Conservation (phyloP, 2,797 vertebrate genomes). For the Malurus leucopterus region DNA sequence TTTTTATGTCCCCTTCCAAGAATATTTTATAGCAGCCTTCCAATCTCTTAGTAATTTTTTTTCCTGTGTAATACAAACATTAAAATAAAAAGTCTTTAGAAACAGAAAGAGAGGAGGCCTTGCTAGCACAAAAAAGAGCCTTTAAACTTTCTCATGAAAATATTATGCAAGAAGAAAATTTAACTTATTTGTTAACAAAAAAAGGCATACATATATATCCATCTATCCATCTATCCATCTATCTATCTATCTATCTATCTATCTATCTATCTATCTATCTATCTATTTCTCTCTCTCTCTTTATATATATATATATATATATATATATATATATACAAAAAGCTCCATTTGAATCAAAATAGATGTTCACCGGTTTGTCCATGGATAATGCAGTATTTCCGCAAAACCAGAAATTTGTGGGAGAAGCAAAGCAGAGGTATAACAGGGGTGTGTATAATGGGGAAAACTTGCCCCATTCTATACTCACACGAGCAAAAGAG, state of each 20-base stretch:
- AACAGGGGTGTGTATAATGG: neutral
- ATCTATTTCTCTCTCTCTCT: no score
- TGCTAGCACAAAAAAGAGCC: neutral
- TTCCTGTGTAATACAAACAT: neutral
- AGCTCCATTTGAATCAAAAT: neutral
- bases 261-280: no score
- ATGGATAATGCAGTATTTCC: neutral
- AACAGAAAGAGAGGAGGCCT: neutral
- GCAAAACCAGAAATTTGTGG: neutral
- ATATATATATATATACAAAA: neutral
- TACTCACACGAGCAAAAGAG: neutral
- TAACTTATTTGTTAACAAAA: neutral
- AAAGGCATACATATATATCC: neutral
- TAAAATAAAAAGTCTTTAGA: neutral
- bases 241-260: no score
- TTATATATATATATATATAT: no score
- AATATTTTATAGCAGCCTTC: neutral
- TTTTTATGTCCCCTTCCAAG: neutral
- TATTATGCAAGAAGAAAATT: neutral
- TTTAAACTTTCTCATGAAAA: neutral
- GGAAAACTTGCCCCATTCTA: neutral
- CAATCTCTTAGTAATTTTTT: neutral
- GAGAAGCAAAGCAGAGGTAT: neutral
- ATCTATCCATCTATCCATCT: neutral
- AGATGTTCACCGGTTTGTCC: neutral